Evolutionary conservation across 1,140 invertebrate genomes (phyloP).

Genomic region (Geopemphigus sp.): DNA sequence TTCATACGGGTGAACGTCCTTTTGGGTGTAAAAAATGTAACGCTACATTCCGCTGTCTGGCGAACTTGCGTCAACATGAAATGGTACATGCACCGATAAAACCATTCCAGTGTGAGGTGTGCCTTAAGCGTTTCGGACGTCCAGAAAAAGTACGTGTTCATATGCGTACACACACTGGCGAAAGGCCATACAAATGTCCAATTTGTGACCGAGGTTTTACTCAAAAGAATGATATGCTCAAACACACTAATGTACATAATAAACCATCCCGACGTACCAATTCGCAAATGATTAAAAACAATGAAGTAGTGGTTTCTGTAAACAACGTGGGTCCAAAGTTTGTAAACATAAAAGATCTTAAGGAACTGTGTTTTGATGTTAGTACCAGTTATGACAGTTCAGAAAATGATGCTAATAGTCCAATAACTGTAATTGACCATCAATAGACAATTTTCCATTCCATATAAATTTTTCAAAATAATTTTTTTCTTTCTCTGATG

Average conservation of each 20-base stretch:
- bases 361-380: slow-evolving; percentile 31
- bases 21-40: slow-evolving; percentile 47
- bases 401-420: slow-evolving; percentile 40
- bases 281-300: slow-evolving; percentile 3
- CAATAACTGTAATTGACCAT: slow-evolving; percentile 7
- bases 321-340: background rate
- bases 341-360: slow-evolving; percentile 35
- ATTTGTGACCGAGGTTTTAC: slow-evolving; percentile 62
- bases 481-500: background rate
- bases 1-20: slow-evolving; percentile 49
- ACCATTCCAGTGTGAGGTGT: slow-evolving; percentile 45
- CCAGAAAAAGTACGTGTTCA: slow-evolving; percentile 61
- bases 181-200: slow-evolving; percentile 72
- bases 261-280: slow-evolving; percentile 3
- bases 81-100: slow-evolving; percentile 40
- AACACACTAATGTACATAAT: slow-evolving; percentile 56
- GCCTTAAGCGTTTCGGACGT: slow-evolving; percentile 53
- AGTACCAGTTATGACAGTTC: slow-evolving; percentile 35
- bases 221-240: slow-evolving; percentile 57
- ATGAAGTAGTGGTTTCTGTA: background rate
- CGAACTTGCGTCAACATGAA: slow-evolving; percentile 45
- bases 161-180: slow-evolving; percentile 69
- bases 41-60: slow-evolving; percentile 43
- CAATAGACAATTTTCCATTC: background rate
- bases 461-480: background rate